These are phyloP conservation scores for Vultur gryphus DNA, from an alignment of 2,797 vertebrate species.

Conservation along the genomic window DNA sequence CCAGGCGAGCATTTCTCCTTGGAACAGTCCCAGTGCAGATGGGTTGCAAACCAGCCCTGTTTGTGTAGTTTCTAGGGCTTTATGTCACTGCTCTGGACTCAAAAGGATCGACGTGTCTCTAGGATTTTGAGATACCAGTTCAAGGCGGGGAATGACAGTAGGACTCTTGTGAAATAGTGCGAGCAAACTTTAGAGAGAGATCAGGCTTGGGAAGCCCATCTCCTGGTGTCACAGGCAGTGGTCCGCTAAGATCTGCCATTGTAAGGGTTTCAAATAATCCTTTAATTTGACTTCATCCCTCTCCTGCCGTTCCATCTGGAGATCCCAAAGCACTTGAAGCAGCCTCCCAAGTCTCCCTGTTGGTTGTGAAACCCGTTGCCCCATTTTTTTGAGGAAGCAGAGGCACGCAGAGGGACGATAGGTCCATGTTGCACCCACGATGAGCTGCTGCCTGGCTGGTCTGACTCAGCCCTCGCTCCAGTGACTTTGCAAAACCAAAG, in stretches of 20 bases:
- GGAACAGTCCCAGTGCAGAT: slow-evolving; percentile 25
- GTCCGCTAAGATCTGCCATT: neutral
- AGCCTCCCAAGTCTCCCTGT: neutral
- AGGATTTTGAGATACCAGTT: neutral
- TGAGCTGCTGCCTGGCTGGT: neutral
- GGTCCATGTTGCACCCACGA: rapidly evolving
- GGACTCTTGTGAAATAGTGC: neutral
- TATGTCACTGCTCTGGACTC: slow-evolving; percentile 42
- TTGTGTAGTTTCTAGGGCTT: slow-evolving; percentile 40
- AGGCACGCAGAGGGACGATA: neutral
- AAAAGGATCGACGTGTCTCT: slow-evolving; percentile 19
- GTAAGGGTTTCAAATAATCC: neutral
- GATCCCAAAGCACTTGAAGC: neutral
- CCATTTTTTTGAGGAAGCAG: neutral
- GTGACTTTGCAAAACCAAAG: neutral
- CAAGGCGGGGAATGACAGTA: neutral
- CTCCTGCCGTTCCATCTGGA: neutral
- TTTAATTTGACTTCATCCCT: neutral
- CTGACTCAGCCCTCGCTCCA: neutral
- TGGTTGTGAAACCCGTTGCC: neutral
- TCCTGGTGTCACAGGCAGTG: neutral
- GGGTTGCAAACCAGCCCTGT: slow-evolving; percentile 37
- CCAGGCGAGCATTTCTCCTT: slow-evolving; percentile 11
- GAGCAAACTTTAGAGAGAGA: neutral
- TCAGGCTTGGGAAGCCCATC: neutral